Conservation (phyloP, 1,140 invertebrate species). For the Drosophila triauraria region DNA sequence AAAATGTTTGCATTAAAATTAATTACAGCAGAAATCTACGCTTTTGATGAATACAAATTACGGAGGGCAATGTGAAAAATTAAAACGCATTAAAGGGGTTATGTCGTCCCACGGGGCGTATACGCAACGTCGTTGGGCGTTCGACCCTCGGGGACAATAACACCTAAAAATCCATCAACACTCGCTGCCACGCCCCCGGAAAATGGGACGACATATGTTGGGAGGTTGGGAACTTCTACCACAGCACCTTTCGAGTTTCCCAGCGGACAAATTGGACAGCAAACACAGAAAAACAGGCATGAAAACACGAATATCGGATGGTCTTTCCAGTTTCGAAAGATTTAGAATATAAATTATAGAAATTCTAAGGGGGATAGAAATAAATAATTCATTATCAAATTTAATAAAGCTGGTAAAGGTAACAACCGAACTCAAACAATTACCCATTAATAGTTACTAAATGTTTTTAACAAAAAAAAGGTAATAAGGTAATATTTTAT, state of each 20-base stretch:
- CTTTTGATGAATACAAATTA: constrained; percentile 57
- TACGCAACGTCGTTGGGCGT: constrained; percentile 17
- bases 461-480: no score
- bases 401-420: no score
- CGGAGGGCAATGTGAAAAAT: constrained; percentile 29
- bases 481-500: no score
- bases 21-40: constrained; percentile 53
- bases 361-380: no score
- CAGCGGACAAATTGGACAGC: constrained; percentile 31
- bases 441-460: no score
- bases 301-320: not conserved
- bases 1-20: constrained; percentile 71
- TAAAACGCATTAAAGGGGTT: constrained; percentile 38
- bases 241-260: constrained; percentile 24
- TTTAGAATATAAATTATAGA: not conserved
- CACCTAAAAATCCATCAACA: constrained; percentile 50
- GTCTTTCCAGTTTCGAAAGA: not conserved
- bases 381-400: not conserved
- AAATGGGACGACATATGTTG: constrained; percentile 6
- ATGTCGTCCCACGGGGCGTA: constrained; percentile 38
- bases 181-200: constrained; percentile 6
- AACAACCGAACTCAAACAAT: no score
- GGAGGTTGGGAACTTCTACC: not conserved
- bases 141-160: constrained; percentile 20
- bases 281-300: not conserved